These are phyloP conservation scores for Apodemus speciosus DNA, from an alignment of 2,113 vertebrate genomes.

Conservation along the genomic window DNA sequence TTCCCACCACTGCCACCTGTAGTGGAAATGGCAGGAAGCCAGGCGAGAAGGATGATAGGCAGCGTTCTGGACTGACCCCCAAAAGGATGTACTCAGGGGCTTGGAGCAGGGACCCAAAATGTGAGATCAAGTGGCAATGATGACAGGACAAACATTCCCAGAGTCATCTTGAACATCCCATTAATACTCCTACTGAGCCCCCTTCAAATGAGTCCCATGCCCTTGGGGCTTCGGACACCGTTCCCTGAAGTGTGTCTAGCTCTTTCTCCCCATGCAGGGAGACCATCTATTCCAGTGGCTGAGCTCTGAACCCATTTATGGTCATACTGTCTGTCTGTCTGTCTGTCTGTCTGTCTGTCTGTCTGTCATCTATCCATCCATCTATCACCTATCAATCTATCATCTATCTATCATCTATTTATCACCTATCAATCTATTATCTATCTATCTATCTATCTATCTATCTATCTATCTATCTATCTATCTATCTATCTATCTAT, in stretches of 20 bases:
- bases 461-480: not conserved
- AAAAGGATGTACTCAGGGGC: not conserved
- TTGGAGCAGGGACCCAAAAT: not conserved
- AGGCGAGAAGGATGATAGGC: constrained; percentile 36
- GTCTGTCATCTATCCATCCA: too few species aligned
- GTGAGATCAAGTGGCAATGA: not conserved
- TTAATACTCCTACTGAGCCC: not conserved
- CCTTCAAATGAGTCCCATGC: not conserved
- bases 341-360: not conserved
- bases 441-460: not conserved
- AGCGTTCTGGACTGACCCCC: not conserved
- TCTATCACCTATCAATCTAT: not conserved
- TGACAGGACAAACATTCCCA: not conserved
- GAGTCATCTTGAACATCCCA: not conserved
- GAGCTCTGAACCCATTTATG: not conserved
- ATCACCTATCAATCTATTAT: too few species aligned
- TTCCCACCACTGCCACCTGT: constrained; percentile 67
- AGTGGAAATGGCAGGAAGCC: constrained; percentile 62
- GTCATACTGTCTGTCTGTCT: not conserved
- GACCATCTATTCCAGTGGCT: not conserved
- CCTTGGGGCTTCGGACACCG: not conserved
- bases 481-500: too few species aligned
- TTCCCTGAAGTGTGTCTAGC: not conserved
- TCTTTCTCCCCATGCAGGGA: not conserved
- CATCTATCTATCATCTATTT: too few species aligned